Evolutionary conservation across 1,140 invertebrate genomes (phyloP).

Genomic region (Aphidius ervi): DNA sequence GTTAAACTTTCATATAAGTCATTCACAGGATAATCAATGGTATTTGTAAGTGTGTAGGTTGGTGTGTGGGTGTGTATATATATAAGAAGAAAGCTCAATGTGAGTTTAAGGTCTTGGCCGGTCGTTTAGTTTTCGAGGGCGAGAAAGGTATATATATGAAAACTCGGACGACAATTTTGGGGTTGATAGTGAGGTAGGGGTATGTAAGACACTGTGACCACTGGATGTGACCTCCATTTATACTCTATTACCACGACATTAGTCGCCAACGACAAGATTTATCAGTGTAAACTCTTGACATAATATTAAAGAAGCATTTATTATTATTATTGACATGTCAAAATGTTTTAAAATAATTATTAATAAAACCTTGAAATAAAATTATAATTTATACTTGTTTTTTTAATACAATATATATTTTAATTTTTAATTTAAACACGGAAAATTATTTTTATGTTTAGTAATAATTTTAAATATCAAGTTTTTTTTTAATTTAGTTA

Average conservation of each 20-base stretch:
- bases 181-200: slow-evolving; percentile 45
- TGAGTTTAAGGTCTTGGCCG: slow-evolving; percentile 52
- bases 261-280: slow-evolving; percentile 49
- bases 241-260: slow-evolving; percentile 56
- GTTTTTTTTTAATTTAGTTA: background rate
- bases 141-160: slow-evolving; percentile 37
- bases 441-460: background rate
- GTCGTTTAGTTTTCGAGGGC: slow-evolving; percentile 37
- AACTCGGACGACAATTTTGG: slow-evolving; percentile 20
- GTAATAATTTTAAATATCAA: slow-evolving; percentile 1
- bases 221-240: slow-evolving; percentile 51
- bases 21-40: slow-evolving; percentile 40
- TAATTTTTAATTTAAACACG: no score
- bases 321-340: slow-evolving; percentile 22
- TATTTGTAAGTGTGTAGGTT: slow-evolving; percentile 31
- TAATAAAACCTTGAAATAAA: no score
- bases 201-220: slow-evolving; percentile 50
- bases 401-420: no score
- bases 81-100: slow-evolving; percentile 29
- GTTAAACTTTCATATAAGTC: slow-evolving; percentile 35
- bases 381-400: no score
- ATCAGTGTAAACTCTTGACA: slow-evolving; percentile 38
- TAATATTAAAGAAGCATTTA: slow-evolving; percentile 32
- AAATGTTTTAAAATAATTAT: background rate
- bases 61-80: background rate